Evolutionary conservation across 2,797 vertebrate species (phyloP).

Genomic region (Xyrichtys novacula): DNA sequence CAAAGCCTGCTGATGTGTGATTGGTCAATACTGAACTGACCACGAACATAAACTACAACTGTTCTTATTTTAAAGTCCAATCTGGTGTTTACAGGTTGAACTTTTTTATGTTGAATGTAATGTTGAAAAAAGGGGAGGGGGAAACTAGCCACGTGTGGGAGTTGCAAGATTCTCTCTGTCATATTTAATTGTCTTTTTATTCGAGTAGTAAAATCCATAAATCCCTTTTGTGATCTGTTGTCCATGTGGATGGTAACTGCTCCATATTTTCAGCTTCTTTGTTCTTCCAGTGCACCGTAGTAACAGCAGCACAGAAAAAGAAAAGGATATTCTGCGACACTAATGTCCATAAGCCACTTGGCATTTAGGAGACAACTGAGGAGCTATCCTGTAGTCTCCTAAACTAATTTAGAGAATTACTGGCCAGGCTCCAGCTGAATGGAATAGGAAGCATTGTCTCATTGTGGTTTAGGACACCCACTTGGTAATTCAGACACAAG

Average conservation of each 20-base stretch:
- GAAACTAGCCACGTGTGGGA: too few relatives aligned
- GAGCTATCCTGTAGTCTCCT: constrained; percentile 66
- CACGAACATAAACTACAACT: too few relatives aligned
- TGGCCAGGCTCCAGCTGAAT: constrained; percentile 61
- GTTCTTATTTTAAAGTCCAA: too few relatives aligned
- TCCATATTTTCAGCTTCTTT: background rate
- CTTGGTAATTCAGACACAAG: constrained; percentile 71
- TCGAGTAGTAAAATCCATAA: constrained; percentile 23
- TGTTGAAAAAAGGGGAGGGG: too few relatives aligned
- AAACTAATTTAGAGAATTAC: constrained; percentile 77
- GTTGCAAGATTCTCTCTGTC: too few relatives aligned
- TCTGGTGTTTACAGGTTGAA: too few relatives aligned
- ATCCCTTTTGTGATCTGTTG: constrained; percentile 34
- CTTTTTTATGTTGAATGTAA: too few relatives aligned
- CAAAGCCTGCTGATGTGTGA: too few relatives aligned
- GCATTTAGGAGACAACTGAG: constrained; percentile 63
- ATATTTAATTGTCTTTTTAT: background rate
- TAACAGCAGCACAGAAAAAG: constrained; percentile 27
- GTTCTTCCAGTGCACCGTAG: constrained; percentile 18
- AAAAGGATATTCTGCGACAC: constrained; percentile 18
- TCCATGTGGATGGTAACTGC: constrained; percentile 1
- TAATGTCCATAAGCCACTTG: constrained; percentile 61
- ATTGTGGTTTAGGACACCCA: constrained; percentile 63
- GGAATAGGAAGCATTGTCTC: constrained; percentile 68
- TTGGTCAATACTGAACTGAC: too few relatives aligned